Base-by-base conservation (phyloP, 2,113 vertebrate species). In the Abramis brama region DNA sequence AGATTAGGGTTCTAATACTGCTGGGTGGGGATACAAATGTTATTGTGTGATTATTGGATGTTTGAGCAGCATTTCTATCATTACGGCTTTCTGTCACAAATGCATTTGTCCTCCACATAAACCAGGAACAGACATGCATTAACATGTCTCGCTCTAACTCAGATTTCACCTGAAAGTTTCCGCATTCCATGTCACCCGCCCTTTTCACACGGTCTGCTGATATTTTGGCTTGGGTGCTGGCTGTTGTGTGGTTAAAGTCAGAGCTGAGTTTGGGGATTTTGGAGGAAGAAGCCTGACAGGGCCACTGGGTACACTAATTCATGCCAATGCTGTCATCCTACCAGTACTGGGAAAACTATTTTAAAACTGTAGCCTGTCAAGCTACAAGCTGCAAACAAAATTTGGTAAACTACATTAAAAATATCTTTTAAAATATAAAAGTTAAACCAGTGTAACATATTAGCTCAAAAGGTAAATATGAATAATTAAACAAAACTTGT, bases 91-190 rank as follows among this genome's bases (percentile, higher is more conserved):
- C 23, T 81, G 36, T 81, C 79, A 81, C 62, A 66, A 81, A 81
- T 30, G 23, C 60, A 64, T 66, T 12, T 66, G 27, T 70, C 64
- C 80, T 82, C 62, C 13, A 70, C 62, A 50, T 70, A 82, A 71
- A 82, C 64, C 45, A n/a, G 6, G 10, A 33, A 52, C 43, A 17
- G 10, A 55, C 21, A 13, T 52, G 80, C 47, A 45, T 52, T 52
- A 70, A 71, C 80, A 68, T 82, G 79, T 68, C 79, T 68, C 0
- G n/a, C 17, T n/a, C 23, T 27, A 30, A 39, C 60, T 66, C 19
- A 66, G 83, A 64, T 66, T 52, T 66, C 47, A 77, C 57, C 59
- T 68, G 43, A 85, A 50, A 52, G 27, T n/a, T n/a, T 33, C 74
- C 64, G 59, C 73, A 60, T 77, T 85, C 64, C 79, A 50, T 68